Conservation (phyloP, 2,888 invertebrate genomes). For the Drosophila cyrtoloma region DNA sequence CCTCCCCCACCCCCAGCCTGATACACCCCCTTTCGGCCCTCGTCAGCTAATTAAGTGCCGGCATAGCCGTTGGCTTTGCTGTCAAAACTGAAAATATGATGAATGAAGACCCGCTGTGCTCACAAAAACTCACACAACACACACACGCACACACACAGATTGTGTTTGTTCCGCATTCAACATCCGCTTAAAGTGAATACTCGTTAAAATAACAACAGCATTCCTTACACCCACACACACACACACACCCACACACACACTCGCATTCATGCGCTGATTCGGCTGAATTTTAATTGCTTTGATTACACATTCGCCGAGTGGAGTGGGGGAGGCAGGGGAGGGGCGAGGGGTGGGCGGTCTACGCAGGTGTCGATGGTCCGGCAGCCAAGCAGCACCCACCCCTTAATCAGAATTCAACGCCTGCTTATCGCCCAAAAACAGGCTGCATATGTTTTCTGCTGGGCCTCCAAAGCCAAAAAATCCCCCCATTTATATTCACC, state of each 20-base stretch:
- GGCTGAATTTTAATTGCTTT: constrained; percentile 60
- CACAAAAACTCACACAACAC: not conserved
- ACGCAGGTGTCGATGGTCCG: constrained; percentile 48
- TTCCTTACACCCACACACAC: constrained; percentile 18
- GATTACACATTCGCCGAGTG: constrained; percentile 44
- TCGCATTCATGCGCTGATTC: constrained; percentile 16
- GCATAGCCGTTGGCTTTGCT: constrained; percentile 18
- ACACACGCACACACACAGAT: constrained; percentile 2
- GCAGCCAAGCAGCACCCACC: constrained; percentile 12
- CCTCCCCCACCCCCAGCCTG: not conserved
- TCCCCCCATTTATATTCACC: not conserved
- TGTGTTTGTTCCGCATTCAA: constrained; percentile 21
- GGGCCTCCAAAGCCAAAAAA: constrained; percentile 5
- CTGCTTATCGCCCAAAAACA: constrained; percentile 44
- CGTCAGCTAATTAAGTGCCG: constrained; percentile 33
- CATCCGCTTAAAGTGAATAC: constrained; percentile 43
- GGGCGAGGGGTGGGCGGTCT: too few species aligned
- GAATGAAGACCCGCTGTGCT: constrained; percentile 24
- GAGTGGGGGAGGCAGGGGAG: not conserved
- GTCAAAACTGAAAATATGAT: constrained; percentile 41
- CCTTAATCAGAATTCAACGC: constrained; percentile 48
- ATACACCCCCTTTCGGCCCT: not conserved
- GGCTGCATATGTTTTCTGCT: constrained; percentile 37
- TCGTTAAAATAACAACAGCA: constrained; percentile 39
- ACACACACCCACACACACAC: not conserved